Base-by-base conservation (phyloP, 2,888 invertebrate species). In the Hirudinaria manillensis region DNA sequence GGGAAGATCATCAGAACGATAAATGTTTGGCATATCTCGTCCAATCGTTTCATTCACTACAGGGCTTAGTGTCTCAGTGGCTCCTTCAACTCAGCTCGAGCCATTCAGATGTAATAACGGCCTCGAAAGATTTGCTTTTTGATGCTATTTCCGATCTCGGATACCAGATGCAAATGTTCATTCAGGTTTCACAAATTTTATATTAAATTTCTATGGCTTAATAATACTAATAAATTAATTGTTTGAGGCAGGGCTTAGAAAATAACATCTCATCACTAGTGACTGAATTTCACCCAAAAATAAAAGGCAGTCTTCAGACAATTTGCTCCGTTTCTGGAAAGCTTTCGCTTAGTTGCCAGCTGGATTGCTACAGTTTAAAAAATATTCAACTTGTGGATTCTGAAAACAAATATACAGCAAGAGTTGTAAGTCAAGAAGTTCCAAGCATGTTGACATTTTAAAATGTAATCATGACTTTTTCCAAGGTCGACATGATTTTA, bases 61-160 rank as follows among this genome's bases (percentile, higher is more conserved):
- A 73, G 65, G 13, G n/a, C 65, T n/a, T 36, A 29, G 21, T 65
- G 34, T 73, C 73, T 65, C 65, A 73, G 56, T 73, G 73, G 73
- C 61, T 73, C 27, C 16, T 24, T n/a, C n/a, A 29, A 27, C 55
- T 73, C 27, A 73, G 55, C 65, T 55, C 34, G 21, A 56, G 65
- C 65, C 32, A 73, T 36, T 73, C 38, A 36, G 73, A 73, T 3
- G 45, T 73, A 21, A 32, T 65, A 29, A 65, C 32, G 7, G 16
- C 34, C 3, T 55, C 73, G 29, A 73, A 65, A 36, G 56, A 73
- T 21, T 27, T n/a, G 32, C 73, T 73, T 13, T 21, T 38, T n/a
- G 19, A n/a, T 34, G 56, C 32, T 36, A 38, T 73, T 19, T 56
- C 34, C 3, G n/a, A 51, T 29, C 27, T 65, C n/a, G 73, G 73